Evolutionary conservation across 1,140 invertebrate species (phyloP).

Genomic region (Caenorhabditis briggsae): DNA sequence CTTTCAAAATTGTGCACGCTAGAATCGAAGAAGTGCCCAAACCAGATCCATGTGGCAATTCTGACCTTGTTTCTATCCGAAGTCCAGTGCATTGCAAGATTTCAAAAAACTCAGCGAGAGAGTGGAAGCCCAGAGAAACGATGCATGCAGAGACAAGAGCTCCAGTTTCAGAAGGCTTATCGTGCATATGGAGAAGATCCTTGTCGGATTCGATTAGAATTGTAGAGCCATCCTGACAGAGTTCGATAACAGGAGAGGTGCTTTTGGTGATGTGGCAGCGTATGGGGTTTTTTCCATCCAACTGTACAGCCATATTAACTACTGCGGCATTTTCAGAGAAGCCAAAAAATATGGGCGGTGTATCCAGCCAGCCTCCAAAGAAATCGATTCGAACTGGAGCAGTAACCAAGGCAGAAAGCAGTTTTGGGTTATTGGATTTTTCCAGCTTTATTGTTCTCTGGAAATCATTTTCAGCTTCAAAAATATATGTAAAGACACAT

Average conservation of each 20-base stretch:
- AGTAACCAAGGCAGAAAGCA: background rate
- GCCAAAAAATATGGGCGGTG: conserved; percentile 7
- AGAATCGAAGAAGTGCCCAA: conserved; percentile 16
- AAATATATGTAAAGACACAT: too few species aligned
- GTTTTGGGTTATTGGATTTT: background rate
- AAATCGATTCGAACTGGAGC: conserved; percentile 39
- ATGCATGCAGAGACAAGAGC: conserved; percentile 4
- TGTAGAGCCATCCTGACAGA: background rate
- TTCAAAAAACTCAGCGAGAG: background rate
- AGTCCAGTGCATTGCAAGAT: background rate
- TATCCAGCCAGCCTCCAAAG: conserved; percentile 30
- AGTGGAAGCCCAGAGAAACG: background rate
- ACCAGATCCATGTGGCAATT: conserved; percentile 14
- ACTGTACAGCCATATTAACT: background rate
- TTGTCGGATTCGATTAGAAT: background rate
- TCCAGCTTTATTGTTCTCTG: background rate
- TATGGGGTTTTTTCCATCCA: conserved; percentile 39
- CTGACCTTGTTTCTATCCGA: background rate
- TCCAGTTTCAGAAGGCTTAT: conserved; percentile 30
- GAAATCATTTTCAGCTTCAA: background rate
- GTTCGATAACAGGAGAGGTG: background rate
- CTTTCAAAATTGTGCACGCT: conserved; percentile 34
- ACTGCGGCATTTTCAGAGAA: conserved; percentile 14
- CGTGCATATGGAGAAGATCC: background rate
- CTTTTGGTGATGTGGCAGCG: background rate